Conservation (phyloP, 35 echinoderm and acorn worm genomes). For the Apostichopus parvimensis region DNA sequence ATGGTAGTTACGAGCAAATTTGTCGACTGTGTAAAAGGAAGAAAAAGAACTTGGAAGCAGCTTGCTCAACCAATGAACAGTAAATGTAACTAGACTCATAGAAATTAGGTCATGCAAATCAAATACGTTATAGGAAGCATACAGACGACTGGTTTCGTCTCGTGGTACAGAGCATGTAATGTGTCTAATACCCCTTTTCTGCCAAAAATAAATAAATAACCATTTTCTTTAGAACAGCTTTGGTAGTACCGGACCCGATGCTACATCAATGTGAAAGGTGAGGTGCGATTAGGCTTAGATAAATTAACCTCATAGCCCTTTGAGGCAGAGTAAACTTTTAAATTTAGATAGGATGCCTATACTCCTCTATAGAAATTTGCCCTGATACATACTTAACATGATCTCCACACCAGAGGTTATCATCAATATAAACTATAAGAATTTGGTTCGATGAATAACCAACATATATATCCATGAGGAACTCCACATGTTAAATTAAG, state of each 20-base stretch:
- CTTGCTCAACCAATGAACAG: not conserved
- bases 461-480: not conserved
- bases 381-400: not conserved
- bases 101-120: not conserved
- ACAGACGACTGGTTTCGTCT: not conserved
- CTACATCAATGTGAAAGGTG: not conserved
- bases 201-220: not conserved
- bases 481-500: not conserved
- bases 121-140: not conserved
- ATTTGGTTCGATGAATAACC: not conserved
- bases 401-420: not conserved
- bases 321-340: slow-evolving; percentile 1
- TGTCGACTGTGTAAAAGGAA: not conserved
- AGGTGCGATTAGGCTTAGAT: not conserved
- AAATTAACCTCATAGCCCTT: not conserved
- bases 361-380: not conserved
- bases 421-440: not conserved
- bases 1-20: not conserved
- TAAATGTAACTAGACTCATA: not conserved
- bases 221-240: not conserved
- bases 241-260: not conserved
- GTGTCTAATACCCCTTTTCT: not conserved
- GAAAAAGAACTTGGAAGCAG: too few relatives aligned
- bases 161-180: not conserved
- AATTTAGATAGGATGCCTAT: slow-evolving; percentile 14